Percentiles rank a stretch among this genome's conserved stretches.
phyloP scores from a whole-genome alignment of 1,140 invertebrate genomes.

The Pissodes strobi region DNA sequence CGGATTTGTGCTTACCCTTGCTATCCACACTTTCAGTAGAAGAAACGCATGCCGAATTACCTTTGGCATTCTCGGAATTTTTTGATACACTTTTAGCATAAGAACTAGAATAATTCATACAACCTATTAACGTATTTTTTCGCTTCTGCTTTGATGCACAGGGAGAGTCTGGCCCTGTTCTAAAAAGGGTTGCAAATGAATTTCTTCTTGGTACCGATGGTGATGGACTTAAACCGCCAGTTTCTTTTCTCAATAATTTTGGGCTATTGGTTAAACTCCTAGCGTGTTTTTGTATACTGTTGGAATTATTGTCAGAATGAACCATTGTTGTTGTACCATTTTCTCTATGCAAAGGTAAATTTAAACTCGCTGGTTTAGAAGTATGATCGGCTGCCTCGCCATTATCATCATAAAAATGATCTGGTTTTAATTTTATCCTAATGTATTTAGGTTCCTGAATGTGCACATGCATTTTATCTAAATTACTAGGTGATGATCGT shows the following conservation, averaged over 20 bases:
- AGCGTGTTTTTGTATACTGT: slow-evolving; percentile 9
- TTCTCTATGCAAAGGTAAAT: slow-evolving; percentile 10
- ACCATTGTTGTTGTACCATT: slow-evolving; percentile 25
- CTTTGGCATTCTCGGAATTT: background rate
- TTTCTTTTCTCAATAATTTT: slow-evolving; percentile 55
- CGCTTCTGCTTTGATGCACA: slow-evolving; percentile 16
- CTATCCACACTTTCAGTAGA: slow-evolving; percentile 53
- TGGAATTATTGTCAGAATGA: background rate
- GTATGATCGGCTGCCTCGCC: too few species aligned
- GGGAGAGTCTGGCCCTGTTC: slow-evolving; percentile 11
- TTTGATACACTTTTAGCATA: background rate
- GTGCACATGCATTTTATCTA: background rate
- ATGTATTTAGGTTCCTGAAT: slow-evolving; percentile 61
- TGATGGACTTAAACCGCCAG: slow-evolving; percentile 59
- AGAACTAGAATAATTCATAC: background rate
- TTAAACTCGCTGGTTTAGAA: slow-evolving; percentile 11
- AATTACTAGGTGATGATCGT: background rate
- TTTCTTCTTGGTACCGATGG: slow-evolving; percentile 74
- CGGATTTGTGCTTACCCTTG: slow-evolving; percentile 63
- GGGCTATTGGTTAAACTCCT: slow-evolving; percentile 53
- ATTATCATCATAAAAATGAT: slow-evolving; percentile 65
- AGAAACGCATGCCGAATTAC: slow-evolving; percentile 37
- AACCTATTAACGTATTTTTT: slow-evolving; percentile 17
- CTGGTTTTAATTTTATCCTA: slow-evolving; percentile 68
- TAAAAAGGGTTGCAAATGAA: slow-evolving; percentile 78